Evolutionary conservation across 2,113 vertebrate species (phyloP), one percentile per base, ranked within the genome.

Genomic region (Hippolais icterina): DNA sequence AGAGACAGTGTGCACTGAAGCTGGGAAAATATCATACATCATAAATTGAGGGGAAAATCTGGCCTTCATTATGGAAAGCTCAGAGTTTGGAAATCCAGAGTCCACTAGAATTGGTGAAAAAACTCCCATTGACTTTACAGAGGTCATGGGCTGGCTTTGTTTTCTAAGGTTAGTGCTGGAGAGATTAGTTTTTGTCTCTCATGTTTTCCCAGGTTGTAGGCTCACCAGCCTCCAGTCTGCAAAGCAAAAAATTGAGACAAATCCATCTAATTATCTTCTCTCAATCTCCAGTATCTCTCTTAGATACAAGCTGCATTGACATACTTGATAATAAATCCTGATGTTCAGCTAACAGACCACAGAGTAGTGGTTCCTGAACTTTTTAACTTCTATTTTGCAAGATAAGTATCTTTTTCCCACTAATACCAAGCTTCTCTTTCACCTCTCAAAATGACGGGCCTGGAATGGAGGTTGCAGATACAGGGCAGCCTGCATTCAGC

Each of bases 31-130:
- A 47, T 20, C 41, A 29, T 49, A 52, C 9, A 66, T 89, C 77
- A 68, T 94, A 76, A 87, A 95, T 63, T 7, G 59, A 71, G 25
- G 9, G 37, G 29, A 82, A 52, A 91, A 76, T 82, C 65, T 94
- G 78, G 65, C 56, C 65, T 89, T 82, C 81, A 41, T 89, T 72
- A 72, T 17, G 44, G 89, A 89, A 91, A 92, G 68, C 27, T 68
- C 52, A 65, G 56, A 31, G 41, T 89, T 35, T 37, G 22, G 69
- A 95, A 91, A 89, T 87, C 53, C 69, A 87, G 69, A 39, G 9
- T 77, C 9, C 49, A 15, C 1, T 71, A 44, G 24, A 91, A 39
- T 41, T 24, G 59, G 29, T 87, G 60, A 63, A 71, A 94, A 93
- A 94, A 56, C 17, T 91, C 64, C 35, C 17, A 28, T 15, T 81